Evolutionary conservation across 2,888 invertebrate genomes (phyloP).

Genomic region (Netelia inedita): DNA sequence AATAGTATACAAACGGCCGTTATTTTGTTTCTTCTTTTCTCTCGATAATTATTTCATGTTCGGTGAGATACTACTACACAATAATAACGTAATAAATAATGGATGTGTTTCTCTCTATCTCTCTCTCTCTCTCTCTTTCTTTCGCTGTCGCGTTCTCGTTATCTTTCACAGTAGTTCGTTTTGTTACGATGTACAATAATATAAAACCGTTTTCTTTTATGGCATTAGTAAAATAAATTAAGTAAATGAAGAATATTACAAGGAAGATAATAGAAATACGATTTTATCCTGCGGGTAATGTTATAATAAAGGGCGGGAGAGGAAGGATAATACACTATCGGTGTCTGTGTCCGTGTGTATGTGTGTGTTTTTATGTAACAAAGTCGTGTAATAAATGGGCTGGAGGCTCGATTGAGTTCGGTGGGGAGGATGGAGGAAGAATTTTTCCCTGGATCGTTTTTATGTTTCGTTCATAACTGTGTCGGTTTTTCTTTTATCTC

Average conservation of each 20-base stretch:
- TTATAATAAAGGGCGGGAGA: slow-evolving; percentile 30
- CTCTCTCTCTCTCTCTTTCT: background rate
- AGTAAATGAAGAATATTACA: slow-evolving; percentile 81
- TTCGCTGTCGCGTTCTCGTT: slow-evolving; percentile 32
- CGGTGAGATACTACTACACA: slow-evolving; percentile 78
- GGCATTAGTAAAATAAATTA: slow-evolving; percentile 82
- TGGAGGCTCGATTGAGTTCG: slow-evolving; percentile 62
- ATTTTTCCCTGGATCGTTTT: slow-evolving; percentile 18
- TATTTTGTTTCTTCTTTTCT: slow-evolving; percentile 67
- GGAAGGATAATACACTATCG: slow-evolving; percentile 78
- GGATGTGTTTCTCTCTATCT: slow-evolving; percentile 68
- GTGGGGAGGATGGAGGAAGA: slow-evolving; percentile 9
- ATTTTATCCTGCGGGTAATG: slow-evolving; percentile 61
- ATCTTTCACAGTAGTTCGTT: slow-evolving; percentile 71
- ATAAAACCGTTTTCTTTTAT: slow-evolving; percentile 79
- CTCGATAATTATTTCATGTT: slow-evolving; percentile 50
- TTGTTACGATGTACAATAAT: slow-evolving; percentile 73
- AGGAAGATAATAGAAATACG: slow-evolving; percentile 67
- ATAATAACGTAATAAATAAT: slow-evolving; percentile 78
- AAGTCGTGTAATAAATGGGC: slow-evolving; percentile 63
- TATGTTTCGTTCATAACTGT: slow-evolving; percentile 45
- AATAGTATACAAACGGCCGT: slow-evolving; percentile 82
- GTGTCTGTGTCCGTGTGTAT: slow-evolving; percentile 70
- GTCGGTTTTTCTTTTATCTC: slow-evolving; percentile 38
- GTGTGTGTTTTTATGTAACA: slow-evolving; percentile 26